Percentiles rank a stretch among this genome's conserved stretches.
phyloP scores from a whole-genome alignment of 2,888 invertebrate genomes.

The Cistogaster globosa region DNA sequence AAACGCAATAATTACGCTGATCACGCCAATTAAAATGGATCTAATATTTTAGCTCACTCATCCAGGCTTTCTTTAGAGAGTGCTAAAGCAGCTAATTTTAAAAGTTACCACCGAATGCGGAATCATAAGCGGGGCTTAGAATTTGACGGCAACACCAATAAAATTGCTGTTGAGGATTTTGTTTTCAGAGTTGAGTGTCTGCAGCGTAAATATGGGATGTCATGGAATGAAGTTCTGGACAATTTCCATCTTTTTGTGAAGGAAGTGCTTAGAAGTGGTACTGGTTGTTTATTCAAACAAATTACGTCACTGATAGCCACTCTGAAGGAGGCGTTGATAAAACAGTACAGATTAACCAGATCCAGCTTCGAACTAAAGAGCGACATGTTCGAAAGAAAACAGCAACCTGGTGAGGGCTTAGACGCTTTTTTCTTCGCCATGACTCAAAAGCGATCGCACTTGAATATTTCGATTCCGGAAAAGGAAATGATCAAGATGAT shows the following conservation, averaged over 20 bases:
- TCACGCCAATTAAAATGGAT: too few species aligned
- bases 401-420: not conserved
- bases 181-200: constrained; percentile 7
- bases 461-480: not conserved
- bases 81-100: too few species aligned
- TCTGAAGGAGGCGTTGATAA: not conserved
- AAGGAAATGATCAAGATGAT: not conserved
- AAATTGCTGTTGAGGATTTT: not conserved
- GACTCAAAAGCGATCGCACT: not conserved
- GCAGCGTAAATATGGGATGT: not conserved
- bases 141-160: not conserved
- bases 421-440: not conserved
- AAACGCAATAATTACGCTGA: too few species aligned
- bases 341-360: not conserved
- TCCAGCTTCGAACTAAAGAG: not conserved
- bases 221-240: constrained; percentile 18
- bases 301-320: not conserved
- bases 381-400: constrained; percentile 16
- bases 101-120: too few species aligned
- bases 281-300: constrained; percentile 1
- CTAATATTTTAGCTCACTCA: not conserved
- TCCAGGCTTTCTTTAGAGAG: not conserved
- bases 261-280: constrained; percentile 18
- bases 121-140: too few species aligned
- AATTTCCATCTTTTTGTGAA: constrained; percentile 28